Conservation (phyloP, 2,113 vertebrate species). For the Chascanopsetta lugubris region DNA sequence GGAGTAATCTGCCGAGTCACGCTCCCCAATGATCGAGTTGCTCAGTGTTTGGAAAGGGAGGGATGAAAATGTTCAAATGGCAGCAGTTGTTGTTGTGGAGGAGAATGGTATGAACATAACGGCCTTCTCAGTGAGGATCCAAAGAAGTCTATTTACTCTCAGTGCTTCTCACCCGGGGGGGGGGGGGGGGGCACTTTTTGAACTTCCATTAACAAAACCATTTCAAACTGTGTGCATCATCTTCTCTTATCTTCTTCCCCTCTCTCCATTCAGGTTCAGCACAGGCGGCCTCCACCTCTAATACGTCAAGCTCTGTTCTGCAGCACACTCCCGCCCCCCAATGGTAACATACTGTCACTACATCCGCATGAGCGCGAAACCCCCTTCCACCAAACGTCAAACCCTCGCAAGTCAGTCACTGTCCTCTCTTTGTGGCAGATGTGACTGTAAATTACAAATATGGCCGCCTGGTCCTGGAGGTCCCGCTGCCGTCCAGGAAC, state of each 20-base stretch:
- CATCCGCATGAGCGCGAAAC: background rate
- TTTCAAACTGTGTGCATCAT: background rate
- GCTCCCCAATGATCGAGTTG: background rate
- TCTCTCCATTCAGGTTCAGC: slow-evolving; percentile 42
- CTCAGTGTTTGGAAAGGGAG: background rate
- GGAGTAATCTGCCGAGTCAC: slow-evolving; percentile 9
- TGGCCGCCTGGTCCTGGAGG: slow-evolving; percentile 87
- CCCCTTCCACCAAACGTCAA: background rate
- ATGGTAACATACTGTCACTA: slow-evolving; percentile 64
- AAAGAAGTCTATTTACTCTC: slow-evolving; percentile 19
- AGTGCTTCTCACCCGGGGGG: too few species aligned
- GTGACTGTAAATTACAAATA: slow-evolving; percentile 84
- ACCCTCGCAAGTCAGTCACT: background rate
- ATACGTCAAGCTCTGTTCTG: slow-evolving; percentile 57
- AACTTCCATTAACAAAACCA: too few species aligned
- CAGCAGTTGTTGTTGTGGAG: background rate
- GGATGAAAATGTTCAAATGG: background rate
- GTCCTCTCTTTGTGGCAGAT: slow-evolving; percentile 64
- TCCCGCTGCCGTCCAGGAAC: slow-evolving; percentile 87
- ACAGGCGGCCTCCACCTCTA: slow-evolving; percentile 3
- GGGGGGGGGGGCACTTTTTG: too few species aligned
- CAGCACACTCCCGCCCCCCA: slow-evolving; percentile 66
- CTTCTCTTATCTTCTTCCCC: background rate
- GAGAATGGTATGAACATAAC: background rate
- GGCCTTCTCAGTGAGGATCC: slow-evolving; percentile 6